Evolutionary conservation across 2,113 vertebrate species (phyloP).

Genomic region (Halichoeres trimaculatus): DNA sequence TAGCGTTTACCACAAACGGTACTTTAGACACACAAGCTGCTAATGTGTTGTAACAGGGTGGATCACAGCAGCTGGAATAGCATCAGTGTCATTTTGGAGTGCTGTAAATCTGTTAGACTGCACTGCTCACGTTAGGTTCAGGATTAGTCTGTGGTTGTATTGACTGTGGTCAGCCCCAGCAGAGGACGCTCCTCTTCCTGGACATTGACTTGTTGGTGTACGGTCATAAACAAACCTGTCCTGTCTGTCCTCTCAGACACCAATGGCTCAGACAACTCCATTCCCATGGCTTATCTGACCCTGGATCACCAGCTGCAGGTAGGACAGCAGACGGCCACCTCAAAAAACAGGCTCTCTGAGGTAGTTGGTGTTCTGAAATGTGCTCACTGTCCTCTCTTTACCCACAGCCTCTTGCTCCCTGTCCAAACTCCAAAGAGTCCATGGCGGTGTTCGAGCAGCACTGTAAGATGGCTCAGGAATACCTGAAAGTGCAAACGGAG

Average conservation of each 20-base stretch:
- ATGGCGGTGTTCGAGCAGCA: slow-evolving; percentile 99
- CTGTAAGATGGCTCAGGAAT: slow-evolving; percentile 99
- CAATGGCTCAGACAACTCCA: slow-evolving; percentile 99
- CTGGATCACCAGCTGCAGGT: slow-evolving; percentile 99
- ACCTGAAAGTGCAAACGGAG: slow-evolving; percentile 99
- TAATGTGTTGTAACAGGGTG: too few relatives aligned
- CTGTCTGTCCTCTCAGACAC: slow-evolving; percentile 84
- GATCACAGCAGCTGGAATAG: not conserved
- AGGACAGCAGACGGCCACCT: slow-evolving; percentile 12
- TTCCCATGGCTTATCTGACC: slow-evolving; percentile 99
- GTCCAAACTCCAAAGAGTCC: slow-evolving; percentile 99
- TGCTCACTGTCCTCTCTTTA: not conserved
- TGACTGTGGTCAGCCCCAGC: not conserved
- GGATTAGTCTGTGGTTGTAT: not conserved
- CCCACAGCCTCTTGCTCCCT: slow-evolving; percentile 95
- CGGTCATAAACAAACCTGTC: not conserved
- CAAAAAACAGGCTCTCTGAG: not conserved
- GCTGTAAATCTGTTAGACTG: not conserved
- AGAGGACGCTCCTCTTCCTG: not conserved
- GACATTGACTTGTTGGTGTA: not conserved
- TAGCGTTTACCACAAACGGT: too few relatives aligned
- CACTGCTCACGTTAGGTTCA: not conserved
- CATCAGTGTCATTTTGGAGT: too few relatives aligned
- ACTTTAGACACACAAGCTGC: too few relatives aligned
- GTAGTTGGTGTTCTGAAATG: slow-evolving; percentile 54